These are phyloP conservation scores for Microtus ochrogaster DNA, from an alignment of 2,113 vertebrate genomes.

Conservation along the genomic window DNA sequence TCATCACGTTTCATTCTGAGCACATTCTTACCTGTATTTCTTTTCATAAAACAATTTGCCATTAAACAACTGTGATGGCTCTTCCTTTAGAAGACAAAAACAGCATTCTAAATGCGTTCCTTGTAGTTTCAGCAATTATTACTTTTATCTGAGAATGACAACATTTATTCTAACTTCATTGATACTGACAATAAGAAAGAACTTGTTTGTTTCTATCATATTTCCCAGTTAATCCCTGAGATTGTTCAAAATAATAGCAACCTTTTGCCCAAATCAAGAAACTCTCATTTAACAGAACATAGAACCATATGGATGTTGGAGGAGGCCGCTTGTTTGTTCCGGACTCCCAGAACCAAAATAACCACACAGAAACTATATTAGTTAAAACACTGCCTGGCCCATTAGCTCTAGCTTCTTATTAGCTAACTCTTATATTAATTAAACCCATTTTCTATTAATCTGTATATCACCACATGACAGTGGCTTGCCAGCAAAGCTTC, in stretches of 20 bases:
- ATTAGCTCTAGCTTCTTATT: no score
- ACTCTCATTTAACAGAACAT: conserved; percentile 9
- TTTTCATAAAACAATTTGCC: conserved; percentile 43
- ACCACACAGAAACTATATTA: no score
- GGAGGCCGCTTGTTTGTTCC: no score
- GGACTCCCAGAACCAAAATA: no score
- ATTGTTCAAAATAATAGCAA: neutral
- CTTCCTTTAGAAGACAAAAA: conserved; percentile 42
- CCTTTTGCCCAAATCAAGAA: conserved; percentile 5
- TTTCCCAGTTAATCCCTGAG: neutral
- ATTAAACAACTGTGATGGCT: neutral
- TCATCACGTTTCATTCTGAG: neutral
- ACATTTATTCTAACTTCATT: neutral
- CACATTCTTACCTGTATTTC: neutral
- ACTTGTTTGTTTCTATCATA: neutral
- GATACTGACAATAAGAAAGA: neutral
- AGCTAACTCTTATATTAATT: no score
- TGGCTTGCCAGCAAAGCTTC: no score
- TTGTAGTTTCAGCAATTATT: conserved; percentile 19
- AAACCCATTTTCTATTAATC: no score
- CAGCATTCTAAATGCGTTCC: conserved; percentile 13
- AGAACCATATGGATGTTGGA: neutral
- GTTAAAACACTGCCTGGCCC: no score
- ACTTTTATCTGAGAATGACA: conserved; percentile 25
- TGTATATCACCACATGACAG: no score